phyloP scores from a whole-genome alignment of 2,888 invertebrate genomes.

The Coelinius sp. region DNA sequence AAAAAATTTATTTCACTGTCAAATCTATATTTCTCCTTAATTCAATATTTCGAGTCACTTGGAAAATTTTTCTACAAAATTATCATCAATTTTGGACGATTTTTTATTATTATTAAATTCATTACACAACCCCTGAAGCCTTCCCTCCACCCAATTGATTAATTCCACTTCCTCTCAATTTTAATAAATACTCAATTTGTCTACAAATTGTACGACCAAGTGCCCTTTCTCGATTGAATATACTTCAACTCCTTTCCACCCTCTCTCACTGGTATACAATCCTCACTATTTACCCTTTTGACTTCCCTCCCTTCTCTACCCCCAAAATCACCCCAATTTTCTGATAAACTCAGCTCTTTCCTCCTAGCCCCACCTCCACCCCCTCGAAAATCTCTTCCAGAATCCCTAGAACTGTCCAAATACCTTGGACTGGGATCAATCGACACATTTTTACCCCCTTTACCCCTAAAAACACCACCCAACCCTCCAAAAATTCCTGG shows the following conservation, averaged over 20 bases:
- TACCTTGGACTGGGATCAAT: conserved; percentile 49
- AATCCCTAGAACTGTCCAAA: conserved; percentile 19
- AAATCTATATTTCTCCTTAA: background rate
- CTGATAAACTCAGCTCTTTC: conserved; percentile 16
- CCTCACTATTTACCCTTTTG: conserved; percentile 59
- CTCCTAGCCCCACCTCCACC: background rate
- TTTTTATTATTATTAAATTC: background rate
- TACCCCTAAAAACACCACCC: background rate
- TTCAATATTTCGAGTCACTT: background rate
- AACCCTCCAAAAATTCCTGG: conserved; percentile 40
- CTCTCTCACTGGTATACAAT: conserved; percentile 54
- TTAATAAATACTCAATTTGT: background rate
- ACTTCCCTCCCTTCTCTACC: conserved; percentile 54
- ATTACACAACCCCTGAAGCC: background rate
- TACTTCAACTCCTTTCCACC: conserved; percentile 52
- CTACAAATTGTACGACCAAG: conserved; percentile 64
- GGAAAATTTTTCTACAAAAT: background rate
- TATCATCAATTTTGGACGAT: background rate
- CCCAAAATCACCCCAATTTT: conserved; percentile 42
- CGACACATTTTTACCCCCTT: conserved; percentile 43
- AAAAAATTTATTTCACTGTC: background rate
- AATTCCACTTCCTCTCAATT: background rate
- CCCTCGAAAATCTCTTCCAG: background rate
- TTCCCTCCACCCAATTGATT: background rate
- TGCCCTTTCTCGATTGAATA: conserved; percentile 64